Base-by-base conservation (phyloP, 53 echinoderm and acorn worm species). In the Luidia sarsii region DNA sequence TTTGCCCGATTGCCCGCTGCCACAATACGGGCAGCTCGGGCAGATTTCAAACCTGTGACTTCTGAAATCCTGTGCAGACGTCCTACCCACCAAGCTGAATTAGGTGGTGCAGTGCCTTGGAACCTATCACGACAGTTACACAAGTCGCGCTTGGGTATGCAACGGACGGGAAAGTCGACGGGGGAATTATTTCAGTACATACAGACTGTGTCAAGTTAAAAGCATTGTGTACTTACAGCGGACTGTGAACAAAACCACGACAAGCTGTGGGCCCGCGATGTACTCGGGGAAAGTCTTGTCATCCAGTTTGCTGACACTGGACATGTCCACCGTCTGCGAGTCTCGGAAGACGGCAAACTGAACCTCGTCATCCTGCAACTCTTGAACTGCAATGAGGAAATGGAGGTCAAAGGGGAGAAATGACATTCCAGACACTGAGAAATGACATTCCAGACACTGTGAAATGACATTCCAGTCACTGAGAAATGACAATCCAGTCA, bases 191-290 rank as follows among this genome's bases (percentile, higher is more conserved):
- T n/a, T n/a, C n/a, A n/a, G n/a, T n/a, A n/a, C n/a, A n/a, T n/a
- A n/a, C n/a, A n/a, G n/a, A n/a, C n/a, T n/a, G n/a, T n/a, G n/a
- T n/a, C n/a, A n/a, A n/a, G n/a, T n/a, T n/a, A n/a, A n/a, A n/a
- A n/a, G n/a, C n/a, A n/a, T n/a, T n/a, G n/a, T n/a, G n/a, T 64
- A 85, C 93, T 94, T 81, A 99, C 99, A 99, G 49, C 65, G 65
- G 9, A 99, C 88, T 34, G 87, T 87, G 38, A 94, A 99, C 2
- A 91, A 67, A 15, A 99, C 80, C 14, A 87, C 48, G 32, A 82
- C 73, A 25, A 94, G 25, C 1, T 64, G 56, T 16, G 84, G 48
- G 1, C 59, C 63, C 14, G 50, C 81, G 21, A 91, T 82, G 68
- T 89, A 83, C 43, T 86, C 62, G 7, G 80, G 67, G 82, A 91